phyloP scores from a whole-genome alignment of 1,140 invertebrate species.

The Zeugodacus cucurbitae region DNA sequence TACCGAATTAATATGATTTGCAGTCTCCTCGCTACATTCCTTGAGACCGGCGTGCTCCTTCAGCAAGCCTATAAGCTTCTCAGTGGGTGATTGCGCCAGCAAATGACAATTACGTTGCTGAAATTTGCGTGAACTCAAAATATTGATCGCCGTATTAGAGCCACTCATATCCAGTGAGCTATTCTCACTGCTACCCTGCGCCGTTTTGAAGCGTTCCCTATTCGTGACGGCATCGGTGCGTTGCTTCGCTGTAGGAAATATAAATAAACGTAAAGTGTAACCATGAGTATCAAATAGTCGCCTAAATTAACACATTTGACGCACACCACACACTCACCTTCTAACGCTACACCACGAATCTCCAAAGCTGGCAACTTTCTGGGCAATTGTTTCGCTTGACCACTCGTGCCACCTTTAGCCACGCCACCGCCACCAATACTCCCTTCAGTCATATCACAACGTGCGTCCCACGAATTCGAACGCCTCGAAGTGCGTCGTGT shows the following conservation, averaged over 20 bases:
- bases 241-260: not conserved
- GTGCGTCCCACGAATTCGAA: conserved; percentile 41
- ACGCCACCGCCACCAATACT: not conserved
- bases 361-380: conserved; percentile 43
- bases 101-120: conserved; percentile 53
- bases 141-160: conserved; percentile 21
- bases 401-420: not conserved
- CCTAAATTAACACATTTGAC: not conserved
- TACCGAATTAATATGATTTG: conserved; percentile 63
- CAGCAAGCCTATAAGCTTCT: conserved; percentile 61
- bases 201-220: not conserved
- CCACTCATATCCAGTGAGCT: conserved; percentile 28
- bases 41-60: conserved; percentile 64
- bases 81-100: conserved; percentile 59
- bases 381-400: conserved; percentile 33
- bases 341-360: conserved; percentile 38
- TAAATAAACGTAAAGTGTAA: not conserved
- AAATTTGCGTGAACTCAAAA: conserved; percentile 43
- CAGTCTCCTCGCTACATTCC: conserved; percentile 62
- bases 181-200: not conserved
- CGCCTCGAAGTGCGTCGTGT: conserved; percentile 14
- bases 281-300: not conserved
- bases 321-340: conserved; percentile 27
- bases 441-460: conserved; percentile 17
- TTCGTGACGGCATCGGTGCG: not conserved